Base-by-base conservation (phyloP, 2,113 vertebrate genomes). In the Protobothrops mucrosquamatus region DNA sequence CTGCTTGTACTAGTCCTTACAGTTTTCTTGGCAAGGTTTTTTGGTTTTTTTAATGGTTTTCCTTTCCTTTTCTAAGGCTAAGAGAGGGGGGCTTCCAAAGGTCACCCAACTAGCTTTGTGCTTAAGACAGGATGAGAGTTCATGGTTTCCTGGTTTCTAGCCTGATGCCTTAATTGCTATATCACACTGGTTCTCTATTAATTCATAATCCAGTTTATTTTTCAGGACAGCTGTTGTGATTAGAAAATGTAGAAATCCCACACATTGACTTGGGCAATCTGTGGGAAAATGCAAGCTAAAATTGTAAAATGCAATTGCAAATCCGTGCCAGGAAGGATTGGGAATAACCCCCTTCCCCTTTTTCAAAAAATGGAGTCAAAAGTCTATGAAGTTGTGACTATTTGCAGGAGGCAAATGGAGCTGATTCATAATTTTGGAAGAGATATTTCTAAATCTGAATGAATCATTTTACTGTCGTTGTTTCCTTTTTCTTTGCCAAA, bases 401-500 rank as follows among this genome's bases (percentile, higher is more conserved):
- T 43, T 86, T 51, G 54, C 5, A 18, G 46, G 4, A 57, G 26
- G 52, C 54, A 87, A 92, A 61, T 51, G 39, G 34, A 85, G 56
- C 57, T 64, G 85, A 87, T 61, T 59, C 26, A 43, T 69, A 39
- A 43, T 64, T 54, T n/a, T 88, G 48, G 48, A 48, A 88, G 57
- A 59, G n/a, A 69, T 39, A 22, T 54, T 61, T 22, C 23, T 48
- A 69, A 92, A 11, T 61, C 59, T 51, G 11, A 14, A 61, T 85
- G 57, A 92, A 88, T 88, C 69, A 74, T 92, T 26, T 43, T 88
- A 43, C 23, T 24, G 52, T 88, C 43, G 14, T 48, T 88, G 85
- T 89, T 89, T 92, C 56, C 64, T 69, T 48, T 89, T 89, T 29
- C 64, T 48, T 88, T 54, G 91, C 85, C 55, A 87, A 46, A 85